These are phyloP conservation scores for Labia minor DNA, from an alignment of 2,888 invertebrate species.

Conservation along the genomic window DNA sequence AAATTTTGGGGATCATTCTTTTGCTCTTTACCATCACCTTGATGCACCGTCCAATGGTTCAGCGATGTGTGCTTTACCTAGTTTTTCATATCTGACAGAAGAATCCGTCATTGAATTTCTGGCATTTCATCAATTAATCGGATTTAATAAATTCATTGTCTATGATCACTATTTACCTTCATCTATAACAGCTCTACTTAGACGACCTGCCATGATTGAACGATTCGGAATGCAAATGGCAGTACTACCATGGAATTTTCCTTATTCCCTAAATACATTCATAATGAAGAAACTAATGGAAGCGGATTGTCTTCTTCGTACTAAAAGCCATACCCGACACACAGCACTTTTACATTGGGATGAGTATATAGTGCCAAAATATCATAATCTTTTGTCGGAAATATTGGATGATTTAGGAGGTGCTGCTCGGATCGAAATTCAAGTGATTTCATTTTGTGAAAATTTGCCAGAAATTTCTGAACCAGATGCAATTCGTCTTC, in stretches of 20 bases:
- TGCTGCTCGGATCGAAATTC: conserved; percentile 9
- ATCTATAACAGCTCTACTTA: conserved; percentile 36
- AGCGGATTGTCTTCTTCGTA: conserved; percentile 54
- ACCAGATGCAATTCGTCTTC: neutral
- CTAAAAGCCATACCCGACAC: conserved; percentile 42
- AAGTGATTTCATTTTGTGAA: conserved; percentile 7
- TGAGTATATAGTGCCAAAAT: conserved; percentile 52
- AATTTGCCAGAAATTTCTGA: neutral
- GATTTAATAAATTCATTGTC: conserved; percentile 52
- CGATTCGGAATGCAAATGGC: conserved; percentile 42
- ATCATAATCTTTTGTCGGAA: conserved; percentile 44
- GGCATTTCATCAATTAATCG: conserved; percentile 54
- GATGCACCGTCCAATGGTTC: conserved; percentile 34
- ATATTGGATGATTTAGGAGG: conserved; percentile 38
- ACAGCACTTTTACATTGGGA: conserved; percentile 47
- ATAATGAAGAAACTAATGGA: conserved; percentile 44
- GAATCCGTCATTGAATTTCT: conserved; percentile 53
- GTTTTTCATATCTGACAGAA: conserved; percentile 43
- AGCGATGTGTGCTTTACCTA: conserved; percentile 53
- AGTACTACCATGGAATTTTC: conserved; percentile 56
- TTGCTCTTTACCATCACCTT: conserved; percentile 14
- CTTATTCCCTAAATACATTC: conserved; percentile 34
- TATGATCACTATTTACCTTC: conserved; percentile 47
- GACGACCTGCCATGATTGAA: conserved; percentile 35
- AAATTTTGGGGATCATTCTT: neutral